These are phyloP conservation scores for Portunus trituberculatus DNA, from an alignment of 1,140 invertebrate species.

Conservation along the genomic window DNA sequence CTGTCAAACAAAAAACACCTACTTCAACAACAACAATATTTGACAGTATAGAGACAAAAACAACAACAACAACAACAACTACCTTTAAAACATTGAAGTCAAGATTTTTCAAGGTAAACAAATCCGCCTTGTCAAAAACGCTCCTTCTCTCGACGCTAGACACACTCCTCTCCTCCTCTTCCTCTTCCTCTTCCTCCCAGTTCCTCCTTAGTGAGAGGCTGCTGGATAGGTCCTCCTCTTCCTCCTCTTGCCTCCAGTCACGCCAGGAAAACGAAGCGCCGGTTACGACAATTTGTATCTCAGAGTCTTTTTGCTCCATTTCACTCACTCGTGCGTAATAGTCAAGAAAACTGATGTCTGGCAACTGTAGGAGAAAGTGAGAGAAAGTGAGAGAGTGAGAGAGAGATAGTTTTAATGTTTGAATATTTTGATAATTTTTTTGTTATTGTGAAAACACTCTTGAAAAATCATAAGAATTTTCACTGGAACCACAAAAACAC, in stretches of 20 bases:
- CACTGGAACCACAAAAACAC: too few species aligned
- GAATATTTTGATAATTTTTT: too few species aligned
- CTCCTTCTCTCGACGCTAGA: neutral
- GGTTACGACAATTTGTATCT: constrained; percentile 81
- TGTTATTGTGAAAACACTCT: too few species aligned
- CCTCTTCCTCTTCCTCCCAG: neutral
- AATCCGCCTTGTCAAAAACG: neutral
- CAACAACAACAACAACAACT: neutral
- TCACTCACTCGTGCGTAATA: constrained; percentile 76
- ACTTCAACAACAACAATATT: neutral
- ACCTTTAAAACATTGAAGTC: neutral
- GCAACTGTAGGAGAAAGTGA: constrained; percentile 84
- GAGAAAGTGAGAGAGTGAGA: constrained; percentile 81
- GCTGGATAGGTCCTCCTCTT: neutral
- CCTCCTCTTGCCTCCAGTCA: neutral
- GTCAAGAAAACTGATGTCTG: constrained; percentile 83
- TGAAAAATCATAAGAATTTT: too few species aligned
- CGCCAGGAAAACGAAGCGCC: constrained; percentile 80
- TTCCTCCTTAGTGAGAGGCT: neutral
- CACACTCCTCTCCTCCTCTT: neutral
- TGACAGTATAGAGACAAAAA: too few species aligned
- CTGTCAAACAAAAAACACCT: neutral
- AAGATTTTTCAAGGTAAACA: neutral
- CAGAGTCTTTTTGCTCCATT: constrained; percentile 76
- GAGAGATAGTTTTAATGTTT: too few species aligned